Percentiles rank a stretch among this genome's conserved stretches.
phyloP scores from a whole-genome alignment of 2,797 vertebrate genomes.

The Aselliscus stoliczkanus region DNA sequence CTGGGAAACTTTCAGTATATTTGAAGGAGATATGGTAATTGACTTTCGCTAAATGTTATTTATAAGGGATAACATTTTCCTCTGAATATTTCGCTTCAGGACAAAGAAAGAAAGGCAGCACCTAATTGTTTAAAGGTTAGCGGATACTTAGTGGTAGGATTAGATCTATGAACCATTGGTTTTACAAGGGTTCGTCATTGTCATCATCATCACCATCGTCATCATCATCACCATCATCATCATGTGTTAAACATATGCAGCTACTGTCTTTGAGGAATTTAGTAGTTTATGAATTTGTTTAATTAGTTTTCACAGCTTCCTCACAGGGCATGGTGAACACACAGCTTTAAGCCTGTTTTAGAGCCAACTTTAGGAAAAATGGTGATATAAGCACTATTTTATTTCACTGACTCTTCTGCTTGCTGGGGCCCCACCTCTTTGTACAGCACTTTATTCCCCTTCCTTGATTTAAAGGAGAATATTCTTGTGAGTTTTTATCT shows the following conservation, averaged over 20 bases:
- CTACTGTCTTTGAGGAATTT: background rate
- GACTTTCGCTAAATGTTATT: constrained; percentile 15
- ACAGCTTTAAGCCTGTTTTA: background rate
- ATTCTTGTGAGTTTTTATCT: background rate
- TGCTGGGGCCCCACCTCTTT: background rate
- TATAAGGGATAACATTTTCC: background rate
- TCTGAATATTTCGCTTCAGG: constrained; percentile 42
- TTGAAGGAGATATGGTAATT: background rate
- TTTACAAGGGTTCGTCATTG: background rate
- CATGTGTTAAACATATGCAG: background rate
- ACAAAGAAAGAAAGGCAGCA: constrained; percentile 24
- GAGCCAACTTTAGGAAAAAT: background rate
- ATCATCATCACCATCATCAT: background rate
- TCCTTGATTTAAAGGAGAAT: background rate
- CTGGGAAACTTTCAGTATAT: constrained; percentile 29
- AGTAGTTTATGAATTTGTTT: constrained; percentile 17
- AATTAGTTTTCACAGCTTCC: background rate
- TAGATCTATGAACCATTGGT: constrained; percentile 54
- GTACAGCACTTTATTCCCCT: background rate
- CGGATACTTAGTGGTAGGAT: constrained; percentile 32
- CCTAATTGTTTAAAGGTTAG: constrained; percentile 51
- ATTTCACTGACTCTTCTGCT: background rate
- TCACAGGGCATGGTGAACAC: background rate
- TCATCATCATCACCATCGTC: background rate
- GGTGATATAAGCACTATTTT: background rate